A percentile compares a stretch with the other conserved stretches of the same genome.
phyloP scores from a whole-genome alignment of 2,888 invertebrate species.

The Rapana venosa region DNA sequence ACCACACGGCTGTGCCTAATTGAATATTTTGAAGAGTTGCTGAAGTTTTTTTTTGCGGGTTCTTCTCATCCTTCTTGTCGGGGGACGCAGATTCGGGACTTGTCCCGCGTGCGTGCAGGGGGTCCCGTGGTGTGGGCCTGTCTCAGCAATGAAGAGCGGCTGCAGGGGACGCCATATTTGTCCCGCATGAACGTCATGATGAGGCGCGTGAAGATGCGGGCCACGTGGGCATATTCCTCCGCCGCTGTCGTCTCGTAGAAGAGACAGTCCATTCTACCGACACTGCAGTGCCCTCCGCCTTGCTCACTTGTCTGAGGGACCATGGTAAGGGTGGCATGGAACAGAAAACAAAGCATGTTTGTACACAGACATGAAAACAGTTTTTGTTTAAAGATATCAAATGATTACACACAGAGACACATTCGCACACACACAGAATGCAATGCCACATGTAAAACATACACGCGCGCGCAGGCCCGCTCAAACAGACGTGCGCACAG shows the following conservation, averaged over 20 bases:
- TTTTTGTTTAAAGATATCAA: neutral
- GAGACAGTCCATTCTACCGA: constrained; percentile 72
- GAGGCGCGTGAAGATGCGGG: constrained; percentile 75
- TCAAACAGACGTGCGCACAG: too few relatives aligned
- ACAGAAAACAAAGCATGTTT: too few relatives aligned
- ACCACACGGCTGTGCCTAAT: constrained; percentile 48
- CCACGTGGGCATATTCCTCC: constrained; percentile 77
- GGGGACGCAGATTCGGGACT: constrained; percentile 65
- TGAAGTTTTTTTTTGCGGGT: constrained; percentile 67
- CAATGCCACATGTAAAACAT: too few relatives aligned
- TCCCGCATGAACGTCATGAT: constrained; percentile 73
- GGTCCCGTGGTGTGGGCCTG: constrained; percentile 49
- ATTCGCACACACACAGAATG: neutral
- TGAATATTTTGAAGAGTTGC: constrained; percentile 75
- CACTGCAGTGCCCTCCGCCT: constrained; percentile 70
- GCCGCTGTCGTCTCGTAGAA: constrained; percentile 78
- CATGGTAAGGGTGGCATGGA: too few relatives aligned
- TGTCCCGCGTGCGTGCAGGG: constrained; percentile 58
- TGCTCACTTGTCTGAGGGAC: constrained; percentile 57
- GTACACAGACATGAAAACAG: neutral
- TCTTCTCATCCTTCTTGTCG: constrained; percentile 67
- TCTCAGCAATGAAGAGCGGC: constrained; percentile 75
- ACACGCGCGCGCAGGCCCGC: too few relatives aligned
- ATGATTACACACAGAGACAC: neutral
- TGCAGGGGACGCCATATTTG: constrained; percentile 70